Percentiles rank a stretch among this genome's conserved stretches.
Conservation (phyloP, 2,888 invertebrate species). For the Andricus curvator region DNA sequence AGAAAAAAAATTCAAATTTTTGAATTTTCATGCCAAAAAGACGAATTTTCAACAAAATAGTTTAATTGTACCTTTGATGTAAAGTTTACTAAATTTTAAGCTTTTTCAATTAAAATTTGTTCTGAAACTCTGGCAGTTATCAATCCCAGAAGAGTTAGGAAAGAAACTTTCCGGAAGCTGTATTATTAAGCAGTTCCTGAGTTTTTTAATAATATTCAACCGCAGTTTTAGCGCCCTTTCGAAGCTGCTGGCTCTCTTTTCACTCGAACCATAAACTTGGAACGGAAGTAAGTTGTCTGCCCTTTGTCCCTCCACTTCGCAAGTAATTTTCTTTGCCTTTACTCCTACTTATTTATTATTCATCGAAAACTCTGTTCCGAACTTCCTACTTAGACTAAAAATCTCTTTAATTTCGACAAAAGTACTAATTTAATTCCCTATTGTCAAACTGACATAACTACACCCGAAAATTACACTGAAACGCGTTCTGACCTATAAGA, state of each 20-base stretch:
- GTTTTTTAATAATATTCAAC: constrained; percentile 39
- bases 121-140: constrained; percentile 17
- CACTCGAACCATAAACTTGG: constrained; percentile 34
- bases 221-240: constrained; percentile 28
- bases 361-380: not conserved
- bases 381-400: not conserved
- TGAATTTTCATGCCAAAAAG: too few species aligned
- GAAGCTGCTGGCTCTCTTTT: constrained; percentile 27
- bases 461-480: too few species aligned
- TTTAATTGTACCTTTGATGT: not conserved
- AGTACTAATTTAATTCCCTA: too few species aligned
- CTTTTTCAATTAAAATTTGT: constrained; percentile 14
- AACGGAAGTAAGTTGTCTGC: constrained; percentile 33
- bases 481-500: too few species aligned
- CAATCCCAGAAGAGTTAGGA: not conserved
- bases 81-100: constrained; percentile 1
- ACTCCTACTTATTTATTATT: constrained; percentile 34
- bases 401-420: not conserved
- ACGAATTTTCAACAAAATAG: too few species aligned
- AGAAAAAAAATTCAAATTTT: too few species aligned
- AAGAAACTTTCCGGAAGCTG: not conserved
- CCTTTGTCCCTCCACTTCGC: constrained; percentile 26
- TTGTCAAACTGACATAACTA: too few species aligned
- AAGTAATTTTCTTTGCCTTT: constrained; percentile 35
- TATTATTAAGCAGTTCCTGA: constrained; percentile 31